Evolutionary conservation across 2,113 vertebrate genomes (phyloP).

Genomic region (human): GRCh38 chr7:132086001-132086500

Average conservation of each 20-base stretch:
- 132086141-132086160: not conserved
- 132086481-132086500: constrained; percentile 84
- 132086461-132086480: constrained; percentile 70
- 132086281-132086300: constrained; percentile 96
- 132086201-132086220: not conserved
- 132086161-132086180: not conserved
- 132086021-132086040: not conserved
- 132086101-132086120: not conserved
- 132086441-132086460: not conserved
- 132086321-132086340: constrained; percentile 94
- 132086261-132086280: constrained; percentile 96
- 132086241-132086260: constrained; percentile 17
- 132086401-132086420: constrained; percentile 74
- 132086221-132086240: not conserved
- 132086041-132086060: too few relatives aligned
- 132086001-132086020: not conserved
- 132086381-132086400: constrained; percentile 70
- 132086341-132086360: constrained; percentile 95
- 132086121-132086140: not conserved
- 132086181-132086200: not conserved
- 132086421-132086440: constrained; percentile 75
- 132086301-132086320: constrained; percentile 92
- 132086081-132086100: too few relatives aligned
- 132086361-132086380: constrained; percentile 93
- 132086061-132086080: too few relatives aligned